Evolutionary conservation across 2,113 vertebrate species (phyloP).

Genomic region (Nerophis ophidion): DNA sequence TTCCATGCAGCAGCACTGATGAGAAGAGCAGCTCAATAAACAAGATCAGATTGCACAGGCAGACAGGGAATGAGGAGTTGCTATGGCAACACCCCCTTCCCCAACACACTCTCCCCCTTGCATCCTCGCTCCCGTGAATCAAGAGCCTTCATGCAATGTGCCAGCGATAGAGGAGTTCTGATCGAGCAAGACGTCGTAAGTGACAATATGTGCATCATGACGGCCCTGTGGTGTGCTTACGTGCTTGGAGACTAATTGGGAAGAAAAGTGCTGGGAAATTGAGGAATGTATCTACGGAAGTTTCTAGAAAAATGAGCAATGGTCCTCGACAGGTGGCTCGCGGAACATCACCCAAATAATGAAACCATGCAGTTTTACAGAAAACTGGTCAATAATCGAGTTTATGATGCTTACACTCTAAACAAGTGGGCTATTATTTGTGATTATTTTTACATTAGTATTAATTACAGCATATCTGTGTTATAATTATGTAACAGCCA

Average conservation of each 20-base stretch:
- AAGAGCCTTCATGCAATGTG: constrained; percentile 32
- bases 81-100: constrained; percentile 49
- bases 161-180: constrained; percentile 22
- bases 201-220: constrained; percentile 31
- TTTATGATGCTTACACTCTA: no score
- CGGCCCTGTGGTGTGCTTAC: constrained; percentile 5
- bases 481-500: no score
- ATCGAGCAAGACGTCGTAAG: constrained; percentile 30
- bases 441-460: no score
- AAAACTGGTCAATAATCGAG: no score
- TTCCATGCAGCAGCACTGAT: constrained; percentile 45
- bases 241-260: constrained; percentile 7
- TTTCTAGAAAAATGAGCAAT: neutral
- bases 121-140: constrained; percentile 30
- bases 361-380: no score
- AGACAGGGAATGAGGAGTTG: constrained; percentile 46
- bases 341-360: no score
- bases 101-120: neutral
- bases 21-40: constrained; percentile 52
- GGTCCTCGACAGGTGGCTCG: no score
- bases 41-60: constrained; percentile 58
- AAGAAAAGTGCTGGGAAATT: constrained; percentile 1
- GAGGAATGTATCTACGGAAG: constrained; percentile 4
- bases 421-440: no score
- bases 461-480: no score